Conservation (phyloP, 2,113 vertebrate species). For the Istiophorus platypterus region DNA sequence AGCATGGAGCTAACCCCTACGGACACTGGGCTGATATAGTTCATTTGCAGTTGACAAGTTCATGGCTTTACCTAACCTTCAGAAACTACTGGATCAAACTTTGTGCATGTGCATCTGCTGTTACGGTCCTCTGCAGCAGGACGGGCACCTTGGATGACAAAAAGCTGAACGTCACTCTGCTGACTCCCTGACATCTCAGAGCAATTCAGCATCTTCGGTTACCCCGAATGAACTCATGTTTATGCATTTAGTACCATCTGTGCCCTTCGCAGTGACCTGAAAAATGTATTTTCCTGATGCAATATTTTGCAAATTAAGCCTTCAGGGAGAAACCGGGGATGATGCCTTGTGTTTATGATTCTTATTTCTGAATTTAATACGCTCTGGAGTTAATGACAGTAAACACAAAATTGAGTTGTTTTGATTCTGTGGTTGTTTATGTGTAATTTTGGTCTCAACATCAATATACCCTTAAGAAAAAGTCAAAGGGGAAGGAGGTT, state of each 20-base stretch:
- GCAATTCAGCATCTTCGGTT: slow-evolving; percentile 19
- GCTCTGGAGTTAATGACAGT: slow-evolving; percentile 5
- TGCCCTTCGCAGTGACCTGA: slow-evolving; percentile 60
- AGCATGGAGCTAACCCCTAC: neutral
- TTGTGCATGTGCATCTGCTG: slow-evolving; percentile 43
- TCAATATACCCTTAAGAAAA: neutral
- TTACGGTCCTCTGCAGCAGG: slow-evolving; percentile 28
- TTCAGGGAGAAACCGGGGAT: slow-evolving; percentile 43
- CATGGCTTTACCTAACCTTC: slow-evolving; percentile 16
- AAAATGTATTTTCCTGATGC: slow-evolving; percentile 39
- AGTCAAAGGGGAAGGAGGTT: neutral
- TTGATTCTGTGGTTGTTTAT: neutral
- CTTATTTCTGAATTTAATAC: slow-evolving; percentile 17
- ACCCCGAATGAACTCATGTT: slow-evolving; percentile 50
- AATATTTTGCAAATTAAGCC: slow-evolving; percentile 53
- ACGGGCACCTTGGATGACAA: slow-evolving; percentile 37
- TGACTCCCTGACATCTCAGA: slow-evolving; percentile 47
- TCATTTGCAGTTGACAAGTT: neutral
- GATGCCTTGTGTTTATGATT: slow-evolving; percentile 16
- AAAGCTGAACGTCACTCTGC: slow-evolving; percentile 37
- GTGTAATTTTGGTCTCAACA: neutral
- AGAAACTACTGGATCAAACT: slow-evolving; percentile 21
- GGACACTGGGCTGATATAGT: too few species aligned
- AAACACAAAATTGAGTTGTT: slow-evolving; percentile 4
- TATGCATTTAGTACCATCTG: slow-evolving; percentile 74